Evolutionary conservation across 2,797 vertebrate species (phyloP).

Genomic region (Pantherophis vulpinus): DNA sequence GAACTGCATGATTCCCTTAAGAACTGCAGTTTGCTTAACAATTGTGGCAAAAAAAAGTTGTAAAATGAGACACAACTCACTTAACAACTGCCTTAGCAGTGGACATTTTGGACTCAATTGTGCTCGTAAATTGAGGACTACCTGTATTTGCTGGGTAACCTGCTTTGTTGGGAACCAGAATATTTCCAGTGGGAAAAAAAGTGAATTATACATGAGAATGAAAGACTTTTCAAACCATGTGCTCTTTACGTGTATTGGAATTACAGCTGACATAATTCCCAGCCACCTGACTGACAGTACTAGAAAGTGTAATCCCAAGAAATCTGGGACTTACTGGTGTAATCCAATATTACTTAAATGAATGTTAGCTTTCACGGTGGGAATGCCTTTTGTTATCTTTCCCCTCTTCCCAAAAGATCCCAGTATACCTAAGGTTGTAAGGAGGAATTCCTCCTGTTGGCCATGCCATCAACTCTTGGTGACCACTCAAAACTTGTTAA

Average conservation of each 20-base stretch:
- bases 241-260: neutral
- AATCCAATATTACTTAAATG: neutral
- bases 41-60: neutral
- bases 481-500: neutral
- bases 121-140: neutral
- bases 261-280: neutral
- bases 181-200: neutral
- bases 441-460: neutral
- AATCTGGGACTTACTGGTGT: neutral
- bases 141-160: neutral
- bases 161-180: neutral
- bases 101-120: neutral
- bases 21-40: neutral
- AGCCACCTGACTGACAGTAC: neutral
- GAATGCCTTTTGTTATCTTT: neutral
- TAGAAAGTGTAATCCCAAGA: neutral
- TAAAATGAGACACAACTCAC: neutral
- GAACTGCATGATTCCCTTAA: neutral
- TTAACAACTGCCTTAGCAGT: neutral
- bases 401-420: neutral
- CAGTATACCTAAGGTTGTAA: neutral
- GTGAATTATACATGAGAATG: slow-evolving; percentile 6
- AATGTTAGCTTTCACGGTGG: neutral
- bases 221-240: neutral
- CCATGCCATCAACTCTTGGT: neutral